Conservation (phyloP, 2,888 invertebrate genomes). For the Mimas tiliae region DNA sequence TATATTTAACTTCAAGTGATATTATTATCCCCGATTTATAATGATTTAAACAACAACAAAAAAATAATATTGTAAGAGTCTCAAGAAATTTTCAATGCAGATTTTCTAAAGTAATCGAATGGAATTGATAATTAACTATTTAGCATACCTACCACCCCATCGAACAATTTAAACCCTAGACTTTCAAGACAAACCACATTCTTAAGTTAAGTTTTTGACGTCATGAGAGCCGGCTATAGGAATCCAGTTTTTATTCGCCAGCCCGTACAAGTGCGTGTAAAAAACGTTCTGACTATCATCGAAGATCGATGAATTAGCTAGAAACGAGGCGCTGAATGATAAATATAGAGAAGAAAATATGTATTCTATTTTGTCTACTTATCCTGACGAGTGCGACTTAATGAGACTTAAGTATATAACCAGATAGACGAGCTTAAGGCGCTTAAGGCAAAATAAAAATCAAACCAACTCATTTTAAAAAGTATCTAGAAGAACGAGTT, state of each 20-base stretch:
- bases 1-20: too few relatives aligned
- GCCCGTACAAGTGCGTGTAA: not conserved
- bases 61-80: too few relatives aligned
- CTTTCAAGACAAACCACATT: slow-evolving; percentile 20
- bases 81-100: too few relatives aligned
- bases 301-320: slow-evolving; percentile 10
- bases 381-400: slow-evolving; percentile 13
- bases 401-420: slow-evolving; percentile 20
- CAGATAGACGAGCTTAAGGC: slow-evolving; percentile 13
- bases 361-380: slow-evolving; percentile 18
- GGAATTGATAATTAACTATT: too few relatives aligned
- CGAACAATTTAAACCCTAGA: not conserved
- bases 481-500: slow-evolving; percentile 9
- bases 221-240: not conserved
- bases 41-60: too few relatives aligned
- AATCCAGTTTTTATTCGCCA: slow-evolving; percentile 16
- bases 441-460: slow-evolving; percentile 21
- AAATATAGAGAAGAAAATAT: slow-evolving; percentile 6
- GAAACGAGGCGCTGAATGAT: slow-evolving; percentile 1
- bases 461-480: not conserved
- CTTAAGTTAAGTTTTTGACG: not conserved
- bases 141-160: too few relatives aligned
- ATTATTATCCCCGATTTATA: too few relatives aligned
- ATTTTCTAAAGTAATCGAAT: too few relatives aligned
- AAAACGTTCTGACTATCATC: not conserved